Conservation (phyloP, 2,113 vertebrate genomes). For the Ictidomys tridecemlineatus region DNA sequence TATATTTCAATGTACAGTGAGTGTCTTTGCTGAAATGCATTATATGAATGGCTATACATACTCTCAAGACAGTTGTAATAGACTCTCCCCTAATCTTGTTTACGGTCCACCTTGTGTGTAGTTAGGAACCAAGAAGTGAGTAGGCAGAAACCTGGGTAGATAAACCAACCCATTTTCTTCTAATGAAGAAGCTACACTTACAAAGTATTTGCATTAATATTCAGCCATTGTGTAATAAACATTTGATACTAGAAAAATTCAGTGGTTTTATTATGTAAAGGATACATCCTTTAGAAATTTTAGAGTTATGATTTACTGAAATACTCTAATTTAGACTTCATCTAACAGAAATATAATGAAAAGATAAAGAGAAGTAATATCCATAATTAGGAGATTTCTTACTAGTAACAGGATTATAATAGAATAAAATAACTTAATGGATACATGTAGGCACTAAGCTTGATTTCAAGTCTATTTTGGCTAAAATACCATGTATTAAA, state of each 20-base stretch:
- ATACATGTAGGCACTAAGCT: background rate
- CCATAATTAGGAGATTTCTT: background rate
- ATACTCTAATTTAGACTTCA: background rate
- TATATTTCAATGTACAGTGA: background rate
- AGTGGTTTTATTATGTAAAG: background rate
- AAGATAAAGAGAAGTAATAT: background rate
- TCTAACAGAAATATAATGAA: background rate
- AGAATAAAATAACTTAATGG: background rate
- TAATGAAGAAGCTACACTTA: background rate
- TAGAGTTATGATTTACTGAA: background rate
- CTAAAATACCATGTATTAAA: background rate
- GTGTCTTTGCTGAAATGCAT: background rate
- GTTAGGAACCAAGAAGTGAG: background rate
- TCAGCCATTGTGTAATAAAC: background rate
- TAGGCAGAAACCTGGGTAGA: background rate
- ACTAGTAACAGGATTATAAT: background rate
- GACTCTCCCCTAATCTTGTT: background rate
- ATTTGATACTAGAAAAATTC: background rate
- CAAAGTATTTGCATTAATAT: background rate
- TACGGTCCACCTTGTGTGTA: background rate
- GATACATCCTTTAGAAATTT: background rate
- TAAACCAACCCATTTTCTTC: background rate
- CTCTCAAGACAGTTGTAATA: background rate
- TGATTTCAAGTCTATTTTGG: slow-evolving; percentile 41
- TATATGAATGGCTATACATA: background rate